These are phyloP conservation scores for Onychostruthus taczanowskii DNA, from an alignment of 2,113 vertebrate species.

Conservation along the genomic window DNA sequence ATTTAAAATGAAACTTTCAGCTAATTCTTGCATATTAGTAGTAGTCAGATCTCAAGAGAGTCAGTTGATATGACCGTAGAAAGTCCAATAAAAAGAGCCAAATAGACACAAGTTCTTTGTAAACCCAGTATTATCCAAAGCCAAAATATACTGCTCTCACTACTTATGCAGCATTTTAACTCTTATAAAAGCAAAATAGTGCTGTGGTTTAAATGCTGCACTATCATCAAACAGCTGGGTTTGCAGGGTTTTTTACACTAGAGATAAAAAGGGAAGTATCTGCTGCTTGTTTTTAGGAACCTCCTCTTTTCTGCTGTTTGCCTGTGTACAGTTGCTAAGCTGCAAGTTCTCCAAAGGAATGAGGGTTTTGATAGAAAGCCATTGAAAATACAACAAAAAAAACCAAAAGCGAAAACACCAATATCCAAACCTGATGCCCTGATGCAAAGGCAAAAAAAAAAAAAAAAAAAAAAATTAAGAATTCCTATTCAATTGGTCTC, in stretches of 20 bases:
- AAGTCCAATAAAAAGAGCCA: not conserved
- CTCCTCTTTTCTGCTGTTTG: not conserved
- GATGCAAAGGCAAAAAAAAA: not conserved
- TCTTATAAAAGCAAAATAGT: not conserved
- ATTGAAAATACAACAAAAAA: not conserved
- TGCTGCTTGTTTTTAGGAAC: not conserved
- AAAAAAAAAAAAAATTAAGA: not conserved
- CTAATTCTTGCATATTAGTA: not conserved
- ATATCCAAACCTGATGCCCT: not conserved
- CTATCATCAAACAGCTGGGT: not conserved
- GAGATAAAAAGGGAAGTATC: not conserved
- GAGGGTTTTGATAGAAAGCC: no score
- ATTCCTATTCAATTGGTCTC: not conserved
- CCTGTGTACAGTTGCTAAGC: not conserved
- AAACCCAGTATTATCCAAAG: not conserved
- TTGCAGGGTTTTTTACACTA: not conserved
- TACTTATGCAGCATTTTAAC: not conserved
- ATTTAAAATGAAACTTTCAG: not conserved
- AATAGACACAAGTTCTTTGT: not conserved
- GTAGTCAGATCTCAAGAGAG: not conserved
- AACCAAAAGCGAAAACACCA: not conserved
- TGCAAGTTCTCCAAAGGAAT: not conserved
- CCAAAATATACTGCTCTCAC: not conserved
- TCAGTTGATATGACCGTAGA: not conserved
- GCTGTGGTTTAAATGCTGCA: not conserved